Conservation (phyloP, 2,113 vertebrate genomes). For the Esox niger region DNA sequence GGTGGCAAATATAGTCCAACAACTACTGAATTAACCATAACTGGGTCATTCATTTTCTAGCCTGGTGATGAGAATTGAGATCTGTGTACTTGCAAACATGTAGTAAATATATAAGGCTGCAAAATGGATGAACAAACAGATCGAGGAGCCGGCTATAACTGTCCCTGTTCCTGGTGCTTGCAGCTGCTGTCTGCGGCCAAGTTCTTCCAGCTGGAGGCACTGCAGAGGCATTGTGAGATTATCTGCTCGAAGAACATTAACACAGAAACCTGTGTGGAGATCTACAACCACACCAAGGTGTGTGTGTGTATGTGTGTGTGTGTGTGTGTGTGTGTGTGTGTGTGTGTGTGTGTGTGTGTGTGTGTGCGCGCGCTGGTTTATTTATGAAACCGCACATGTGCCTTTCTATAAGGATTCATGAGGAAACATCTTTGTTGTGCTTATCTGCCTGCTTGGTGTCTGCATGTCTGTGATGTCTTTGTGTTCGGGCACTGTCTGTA, state of each 20-base stretch:
- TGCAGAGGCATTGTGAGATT: slow-evolving; percentile 98
- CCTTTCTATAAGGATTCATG: neutral
- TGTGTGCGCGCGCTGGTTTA: neutral
- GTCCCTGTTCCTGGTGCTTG: slow-evolving; percentile 27
- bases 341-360: neutral
- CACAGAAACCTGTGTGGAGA: slow-evolving; percentile 93
- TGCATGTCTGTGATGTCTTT: too few relatives aligned
- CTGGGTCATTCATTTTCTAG: too few relatives aligned
- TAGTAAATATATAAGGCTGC: too few relatives aligned
- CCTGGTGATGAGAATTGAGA: too few relatives aligned
- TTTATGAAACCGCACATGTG: too few relatives aligned
- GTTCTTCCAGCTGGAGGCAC: slow-evolving; percentile 96
- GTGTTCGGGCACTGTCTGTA: too few relatives aligned
- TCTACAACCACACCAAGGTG: slow-evolving; percentile 99
- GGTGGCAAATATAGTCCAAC: too few relatives aligned
- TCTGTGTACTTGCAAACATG: too few relatives aligned
- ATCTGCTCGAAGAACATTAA: slow-evolving; percentile 97
- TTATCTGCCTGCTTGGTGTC: neutral
- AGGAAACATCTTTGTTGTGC: neutral
- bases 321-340: too few relatives aligned
- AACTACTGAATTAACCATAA: too few relatives aligned
- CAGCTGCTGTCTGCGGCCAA: slow-evolving; percentile 96
- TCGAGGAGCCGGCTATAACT: neutral
- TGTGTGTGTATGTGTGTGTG: neutral
- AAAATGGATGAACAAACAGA: too few relatives aligned